Evolutionary conservation across 2,113 vertebrate genomes (phyloP).

Genomic region (Tragelaphus strepsiceros): DNA sequence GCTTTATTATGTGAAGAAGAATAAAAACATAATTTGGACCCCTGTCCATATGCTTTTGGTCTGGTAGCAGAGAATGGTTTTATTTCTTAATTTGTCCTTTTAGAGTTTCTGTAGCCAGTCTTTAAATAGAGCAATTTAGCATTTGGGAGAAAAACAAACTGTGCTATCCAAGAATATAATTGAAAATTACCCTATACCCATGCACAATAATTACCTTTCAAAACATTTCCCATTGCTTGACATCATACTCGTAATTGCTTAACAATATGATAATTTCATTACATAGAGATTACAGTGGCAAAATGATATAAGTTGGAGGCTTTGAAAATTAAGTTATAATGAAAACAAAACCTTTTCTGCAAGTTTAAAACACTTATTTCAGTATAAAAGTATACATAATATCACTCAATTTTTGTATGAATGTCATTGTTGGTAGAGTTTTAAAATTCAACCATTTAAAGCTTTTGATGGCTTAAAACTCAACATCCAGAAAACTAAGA

Average conservation of each 20-base stretch:
- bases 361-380: constrained; percentile 56
- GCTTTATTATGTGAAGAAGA: constrained; percentile 49
- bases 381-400: constrained; percentile 54
- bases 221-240: constrained; percentile 59
- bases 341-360: constrained; percentile 62
- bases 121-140: constrained; percentile 58
- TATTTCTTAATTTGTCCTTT: constrained; percentile 65
- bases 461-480: neutral
- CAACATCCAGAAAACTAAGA: neutral
- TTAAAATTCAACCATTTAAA: constrained; percentile 47
- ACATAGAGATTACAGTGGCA: constrained; percentile 37
- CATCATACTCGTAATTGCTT: constrained; percentile 65
- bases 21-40: constrained; percentile 56
- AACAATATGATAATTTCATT: constrained; percentile 66
- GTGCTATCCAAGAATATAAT: constrained; percentile 57
- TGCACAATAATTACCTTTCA: constrained; percentile 64
- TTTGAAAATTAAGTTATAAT: constrained; percentile 64
- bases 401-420: constrained; percentile 43
- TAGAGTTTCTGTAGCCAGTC: constrained; percentile 43
- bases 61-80: constrained; percentile 38
- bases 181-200: constrained; percentile 65
- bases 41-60: constrained; percentile 55
- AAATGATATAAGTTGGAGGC: constrained; percentile 51
- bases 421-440: constrained; percentile 18
- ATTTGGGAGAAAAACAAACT: constrained; percentile 55